Evolutionary conservation across 2,888 invertebrate genomes (phyloP), one percentile per base, ranked within the genome.

Genomic region (Ectropis crepuscularia): DNA sequence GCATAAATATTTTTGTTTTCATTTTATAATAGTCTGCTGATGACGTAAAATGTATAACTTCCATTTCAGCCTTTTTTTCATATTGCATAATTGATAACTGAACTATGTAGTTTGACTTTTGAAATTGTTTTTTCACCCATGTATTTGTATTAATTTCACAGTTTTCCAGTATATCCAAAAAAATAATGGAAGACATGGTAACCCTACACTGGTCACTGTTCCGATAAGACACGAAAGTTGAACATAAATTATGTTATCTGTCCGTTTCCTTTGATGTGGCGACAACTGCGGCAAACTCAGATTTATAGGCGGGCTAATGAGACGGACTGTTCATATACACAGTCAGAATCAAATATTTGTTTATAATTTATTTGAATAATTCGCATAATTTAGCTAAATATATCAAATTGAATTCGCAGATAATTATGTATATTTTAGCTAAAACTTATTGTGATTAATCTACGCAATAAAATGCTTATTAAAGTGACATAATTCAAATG

Each of bases 181-280:
- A 11, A 28, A 28, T 28, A 28, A 28, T 28, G 4, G 16, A 28
- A 28, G 2, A n/a, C n/a, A 12, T 54, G 36, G 53, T 4, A 37
- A 59, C 55, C 36, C 39, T 50, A 65, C 50, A 54, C 47, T 57
- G 57, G 43, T 10, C 57, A 58, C 41, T 62, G 58, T 58, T 72
- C 63, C 66, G 73, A 76, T 75, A 74, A 76, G 75, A 74, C 71
- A 74, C 68, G 57, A 69, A 73, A 68, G 68, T 67, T 71, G 74
- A 72, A 75, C 72, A 81, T 83, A 81, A 79, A 82, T 80, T 76
- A 79, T 73, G 69, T 74, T 77, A 74, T 77, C 73, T 72, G 68
- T 69, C 72, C 61, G 67, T 65, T 62, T 60, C 45, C 70, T 74
- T 74, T 74, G 72, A 72, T 62, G 63, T 61, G 47, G 63, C 63